Conservation (phyloP, 2,888 invertebrate genomes). For the Heteromyza rotundicornis region DNA sequence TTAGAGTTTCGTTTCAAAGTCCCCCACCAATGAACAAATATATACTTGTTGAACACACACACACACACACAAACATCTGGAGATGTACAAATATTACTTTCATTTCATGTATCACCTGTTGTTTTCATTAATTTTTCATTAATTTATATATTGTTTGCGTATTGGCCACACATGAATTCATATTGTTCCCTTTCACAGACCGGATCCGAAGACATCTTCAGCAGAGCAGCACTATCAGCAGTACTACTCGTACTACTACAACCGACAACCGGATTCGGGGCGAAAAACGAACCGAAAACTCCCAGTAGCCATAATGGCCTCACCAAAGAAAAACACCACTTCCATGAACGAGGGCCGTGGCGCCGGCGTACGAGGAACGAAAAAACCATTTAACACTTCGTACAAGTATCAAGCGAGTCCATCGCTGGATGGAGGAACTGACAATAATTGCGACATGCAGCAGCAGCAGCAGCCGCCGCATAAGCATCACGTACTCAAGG, state of each 20-base stretch:
- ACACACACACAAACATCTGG: no score
- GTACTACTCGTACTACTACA: constrained; percentile 53
- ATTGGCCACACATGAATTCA: not conserved
- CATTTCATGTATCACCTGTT: not conserved
- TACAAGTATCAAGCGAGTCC: not conserved
- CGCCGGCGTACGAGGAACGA: not conserved
- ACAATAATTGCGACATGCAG: constrained; percentile 32
- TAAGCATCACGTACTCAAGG: constrained; percentile 42
- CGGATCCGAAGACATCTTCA: constrained; percentile 29
- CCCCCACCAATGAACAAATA: no score
- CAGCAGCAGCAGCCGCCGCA: no score
- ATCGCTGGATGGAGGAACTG: not conserved
- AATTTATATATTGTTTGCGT: not conserved
- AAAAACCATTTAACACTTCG: not conserved
- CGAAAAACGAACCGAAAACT: constrained; percentile 18
- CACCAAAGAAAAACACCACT: no score
- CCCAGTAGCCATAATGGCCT: constrained; percentile 15
- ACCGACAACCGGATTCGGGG: constrained; percentile 34
- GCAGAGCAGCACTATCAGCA: constrained; percentile 48
- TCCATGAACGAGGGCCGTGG: not conserved
- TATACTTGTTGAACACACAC: no score
- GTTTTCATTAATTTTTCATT: not conserved
- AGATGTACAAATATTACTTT: not conserved
- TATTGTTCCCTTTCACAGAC: constrained; percentile 26
- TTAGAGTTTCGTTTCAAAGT: no score